Base-by-base conservation (phyloP, 2,113 vertebrate genomes). In the Tretioscincus oriximinensis region DNA sequence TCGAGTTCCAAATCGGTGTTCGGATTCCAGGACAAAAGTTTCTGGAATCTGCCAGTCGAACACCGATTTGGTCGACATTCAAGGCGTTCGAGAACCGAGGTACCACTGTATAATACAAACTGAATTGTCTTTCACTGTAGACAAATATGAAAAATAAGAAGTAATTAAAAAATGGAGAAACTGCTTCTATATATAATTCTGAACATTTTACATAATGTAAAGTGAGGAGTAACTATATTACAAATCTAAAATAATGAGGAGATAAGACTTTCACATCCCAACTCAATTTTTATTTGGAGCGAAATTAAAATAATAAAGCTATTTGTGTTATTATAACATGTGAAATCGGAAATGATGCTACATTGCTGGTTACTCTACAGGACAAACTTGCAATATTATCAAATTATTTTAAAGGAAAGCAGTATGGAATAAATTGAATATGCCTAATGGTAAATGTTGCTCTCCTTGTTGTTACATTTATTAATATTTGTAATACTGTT, bases 191-290 rank as follows among this genome's bases (percentile, higher is more conserved):
- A 85, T 58, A 61, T 75, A 90, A 26, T 68, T 5, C 8, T 64
- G 10, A 64, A 66, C 51, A n/a, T 54, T 14, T 70, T 79, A 84
- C 90, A 54, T 88, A 5, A 88, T 86, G 87, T 83, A 91, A 90
- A 81, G 35, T 41, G 35, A 14, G 41, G 4, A 64, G 84, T 83
- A 83, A 84, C 81, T 84, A 67, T 82, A 87, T 22, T 82, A 76
- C 22, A 68, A 84, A 67, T 47, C 74, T 24, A 83, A 83, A 77
- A 90, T 91, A 78, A 51, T 82, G 73, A 54, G 84, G 28, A 91
- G 74, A 81, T 86, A 87, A 73, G 83, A 84, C 78, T 58, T 58
- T 54, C 47, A 88, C 87, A 88, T 2, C 76, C 58, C 51, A 24
- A 73, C 20, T n/a, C 83, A 79, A 16, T 4, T 69, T 64, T 24